Evolutionary conservation across 2,797 vertebrate genomes (phyloP).

Genomic region (Epinephelus malabaricus): DNA sequence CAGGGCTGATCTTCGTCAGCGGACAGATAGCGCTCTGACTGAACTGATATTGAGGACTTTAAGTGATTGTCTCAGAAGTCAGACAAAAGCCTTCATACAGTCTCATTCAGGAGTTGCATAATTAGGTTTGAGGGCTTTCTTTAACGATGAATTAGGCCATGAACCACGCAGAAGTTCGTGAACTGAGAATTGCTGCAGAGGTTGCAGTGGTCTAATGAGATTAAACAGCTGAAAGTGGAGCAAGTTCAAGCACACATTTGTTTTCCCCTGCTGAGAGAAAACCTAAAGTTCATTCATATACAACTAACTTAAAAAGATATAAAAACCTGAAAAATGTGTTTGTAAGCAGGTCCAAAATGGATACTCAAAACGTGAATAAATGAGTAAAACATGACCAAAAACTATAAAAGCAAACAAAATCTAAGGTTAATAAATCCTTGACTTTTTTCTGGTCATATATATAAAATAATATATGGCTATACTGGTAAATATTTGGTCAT

Average conservation of each 20-base stretch:
- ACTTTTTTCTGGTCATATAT: not conserved
- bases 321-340: not conserved
- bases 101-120: conserved; percentile 38
- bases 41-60: conserved; percentile 62
- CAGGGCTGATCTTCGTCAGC: conserved; percentile 57
- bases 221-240: not conserved
- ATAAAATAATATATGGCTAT: not conserved
- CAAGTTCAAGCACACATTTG: conserved; percentile 7
- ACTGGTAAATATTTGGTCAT: not conserved
- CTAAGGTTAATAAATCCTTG: not conserved
- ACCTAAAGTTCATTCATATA: not conserved
- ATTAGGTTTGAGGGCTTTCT: conserved; percentile 55
- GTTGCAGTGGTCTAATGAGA: conserved; percentile 63
- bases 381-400: not conserved
- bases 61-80: conserved; percentile 49
- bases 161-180: conserved; percentile 31
- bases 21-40: not conserved
- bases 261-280: not conserved
- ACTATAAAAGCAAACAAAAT: too few relatives aligned
- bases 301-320: not conserved
- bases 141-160: conserved; percentile 52
- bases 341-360: not conserved
- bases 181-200: conserved; percentile 33
- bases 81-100: conserved; percentile 40
- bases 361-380: not conserved